These are phyloP conservation scores for Channa maculata DNA, from an alignment of 2,113 vertebrate species.

Conservation along the genomic window DNA sequence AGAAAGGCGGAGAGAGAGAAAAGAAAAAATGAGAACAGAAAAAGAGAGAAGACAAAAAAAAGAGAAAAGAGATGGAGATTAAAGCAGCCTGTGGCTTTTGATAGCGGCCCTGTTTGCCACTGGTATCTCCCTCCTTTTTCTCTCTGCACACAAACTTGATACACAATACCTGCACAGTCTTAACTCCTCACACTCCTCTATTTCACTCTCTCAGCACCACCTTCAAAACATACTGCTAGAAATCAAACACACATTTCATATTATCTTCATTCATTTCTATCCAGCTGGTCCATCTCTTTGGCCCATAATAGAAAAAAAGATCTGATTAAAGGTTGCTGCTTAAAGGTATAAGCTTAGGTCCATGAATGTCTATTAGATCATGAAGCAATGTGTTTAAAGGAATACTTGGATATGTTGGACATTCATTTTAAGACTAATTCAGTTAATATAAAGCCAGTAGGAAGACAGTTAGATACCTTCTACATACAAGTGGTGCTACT, in stretches of 20 bases:
- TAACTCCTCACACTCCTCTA: constrained; percentile 51
- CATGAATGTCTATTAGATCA: too few relatives aligned
- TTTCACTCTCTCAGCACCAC: constrained; percentile 15
- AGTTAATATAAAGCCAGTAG: too few relatives aligned
- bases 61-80: constrained; percentile 70
- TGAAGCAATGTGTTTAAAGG: too few relatives aligned
- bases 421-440: too few relatives aligned
- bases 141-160: constrained; percentile 57
- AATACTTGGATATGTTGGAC: neutral
- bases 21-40: constrained; percentile 25
- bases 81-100: constrained; percentile 81
- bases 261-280: constrained; percentile 21
- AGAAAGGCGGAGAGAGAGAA: constrained; percentile 15
- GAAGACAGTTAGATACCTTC: too few relatives aligned
- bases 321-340: too few relatives aligned
- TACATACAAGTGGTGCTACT: too few relatives aligned
- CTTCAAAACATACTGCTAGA: constrained; percentile 20
- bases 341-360: too few relatives aligned
- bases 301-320: neutral
- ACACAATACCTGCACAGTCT: constrained; percentile 52
- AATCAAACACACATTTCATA: constrained; percentile 15
- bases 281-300: neutral
- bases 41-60: constrained; percentile 38
- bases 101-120: constrained; percentile 76
- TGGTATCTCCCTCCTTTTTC: constrained; percentile 65